A percentile compares a stretch with the other conserved stretches of the same genome.
Conservation (phyloP, 2,888 invertebrate genomes). For the Orthonychiurus folsomi region DNA sequence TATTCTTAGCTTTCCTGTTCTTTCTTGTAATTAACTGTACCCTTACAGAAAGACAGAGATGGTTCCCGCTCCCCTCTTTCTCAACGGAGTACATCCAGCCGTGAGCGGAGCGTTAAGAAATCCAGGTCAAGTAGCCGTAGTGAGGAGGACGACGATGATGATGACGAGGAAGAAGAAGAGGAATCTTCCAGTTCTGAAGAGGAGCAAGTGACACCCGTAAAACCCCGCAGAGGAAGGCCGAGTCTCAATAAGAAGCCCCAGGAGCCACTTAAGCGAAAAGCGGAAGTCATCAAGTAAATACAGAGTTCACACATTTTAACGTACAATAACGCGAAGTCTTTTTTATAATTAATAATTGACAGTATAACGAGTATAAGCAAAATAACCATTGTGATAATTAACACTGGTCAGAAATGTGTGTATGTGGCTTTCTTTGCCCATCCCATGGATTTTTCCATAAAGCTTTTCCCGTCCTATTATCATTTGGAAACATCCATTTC, state of each 20-base stretch:
- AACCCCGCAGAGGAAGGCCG: background rate
- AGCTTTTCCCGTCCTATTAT: too few relatives aligned
- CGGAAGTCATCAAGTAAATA: slow-evolving; percentile 56
- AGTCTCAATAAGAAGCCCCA: slow-evolving; percentile 17
- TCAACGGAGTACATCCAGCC: background rate
- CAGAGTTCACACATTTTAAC: too few relatives aligned
- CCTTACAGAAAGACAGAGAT: slow-evolving; percentile 5
- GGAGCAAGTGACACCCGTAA: background rate
- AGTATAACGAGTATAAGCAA: too few relatives aligned
- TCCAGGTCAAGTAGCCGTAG: background rate
- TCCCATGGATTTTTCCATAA: too few relatives aligned
- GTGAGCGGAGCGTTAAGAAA: background rate
- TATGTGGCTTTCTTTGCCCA: too few relatives aligned
- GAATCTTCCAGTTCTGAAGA: slow-evolving; percentile 28
- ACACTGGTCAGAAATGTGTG: too few relatives aligned
- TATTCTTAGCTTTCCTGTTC: too few relatives aligned
- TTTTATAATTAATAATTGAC: too few relatives aligned
- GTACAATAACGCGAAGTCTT: too few relatives aligned
- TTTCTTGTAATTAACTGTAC: background rate
- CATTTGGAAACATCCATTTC: too few relatives aligned
- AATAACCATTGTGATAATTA: background rate
- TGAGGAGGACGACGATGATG: slow-evolving; percentile 31
- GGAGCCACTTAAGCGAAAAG: slow-evolving; percentile 63
- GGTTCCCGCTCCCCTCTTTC: background rate
- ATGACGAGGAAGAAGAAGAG: slow-evolving; percentile 11